phyloP scores from a whole-genome alignment of 2,797 vertebrate species.

The Xiphorhynchus erythropygius region DNA sequence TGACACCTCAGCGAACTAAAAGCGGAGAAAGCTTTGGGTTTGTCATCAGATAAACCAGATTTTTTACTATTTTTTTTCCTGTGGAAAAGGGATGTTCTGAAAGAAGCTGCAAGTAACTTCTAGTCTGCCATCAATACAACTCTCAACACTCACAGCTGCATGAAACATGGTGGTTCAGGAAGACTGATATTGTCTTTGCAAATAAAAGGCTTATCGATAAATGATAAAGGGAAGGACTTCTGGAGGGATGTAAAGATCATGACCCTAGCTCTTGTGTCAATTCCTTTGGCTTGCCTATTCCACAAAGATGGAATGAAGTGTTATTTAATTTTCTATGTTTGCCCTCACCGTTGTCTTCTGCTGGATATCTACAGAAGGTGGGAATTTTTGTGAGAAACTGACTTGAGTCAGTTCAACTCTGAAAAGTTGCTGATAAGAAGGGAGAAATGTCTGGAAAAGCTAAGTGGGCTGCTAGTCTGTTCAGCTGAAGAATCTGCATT shows the following conservation, averaged over 20 bases:
- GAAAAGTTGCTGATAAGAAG: neutral
- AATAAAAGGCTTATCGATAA: neutral
- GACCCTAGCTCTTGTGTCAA: neutral
- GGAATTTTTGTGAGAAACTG: neutral
- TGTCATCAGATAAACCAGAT: neutral
- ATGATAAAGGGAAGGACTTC: neutral
- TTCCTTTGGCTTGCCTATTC: neutral
- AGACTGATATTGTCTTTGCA: neutral
- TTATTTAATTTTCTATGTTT: neutral
- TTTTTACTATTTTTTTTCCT: neutral
- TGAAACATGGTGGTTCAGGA: neutral
- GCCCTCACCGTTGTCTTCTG: neutral
- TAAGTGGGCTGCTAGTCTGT: neutral
- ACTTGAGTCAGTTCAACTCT: neutral
- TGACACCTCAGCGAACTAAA: neutral
- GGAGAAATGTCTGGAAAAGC: neutral
- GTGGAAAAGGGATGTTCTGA: neutral
- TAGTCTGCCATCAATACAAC: neutral
- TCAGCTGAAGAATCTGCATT: neutral
- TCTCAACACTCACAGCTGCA: neutral
- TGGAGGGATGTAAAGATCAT: neutral
- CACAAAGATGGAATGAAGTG: neutral
- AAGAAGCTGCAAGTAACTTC: neutral
- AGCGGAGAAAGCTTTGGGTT: neutral
- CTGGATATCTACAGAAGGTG: neutral